Evolutionary conservation across 2,113 vertebrate genomes (phyloP).

Genomic region (Pangasianodon hypophthalmus): DNA sequence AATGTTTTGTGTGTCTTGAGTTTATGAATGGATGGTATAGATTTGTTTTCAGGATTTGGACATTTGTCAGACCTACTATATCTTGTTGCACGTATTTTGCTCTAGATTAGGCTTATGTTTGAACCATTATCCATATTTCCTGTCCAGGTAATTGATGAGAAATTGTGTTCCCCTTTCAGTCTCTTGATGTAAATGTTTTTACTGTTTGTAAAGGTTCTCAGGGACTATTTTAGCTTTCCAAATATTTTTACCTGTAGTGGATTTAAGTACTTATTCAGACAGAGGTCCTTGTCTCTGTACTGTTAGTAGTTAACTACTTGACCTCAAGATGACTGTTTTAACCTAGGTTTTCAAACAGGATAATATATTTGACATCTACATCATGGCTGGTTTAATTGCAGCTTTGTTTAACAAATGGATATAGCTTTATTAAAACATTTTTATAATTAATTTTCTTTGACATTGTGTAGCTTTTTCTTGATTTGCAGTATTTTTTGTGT

Average conservation of each 20-base stretch:
- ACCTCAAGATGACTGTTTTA: background rate
- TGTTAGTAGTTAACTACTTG: background rate
- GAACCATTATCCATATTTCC: background rate
- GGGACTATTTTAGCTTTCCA: constrained; percentile 41
- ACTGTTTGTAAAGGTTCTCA: constrained; percentile 38
- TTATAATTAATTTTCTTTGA: background rate
- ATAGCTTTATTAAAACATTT: background rate
- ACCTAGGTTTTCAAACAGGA: background rate
- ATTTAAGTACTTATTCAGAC: background rate
- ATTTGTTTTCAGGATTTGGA: background rate
- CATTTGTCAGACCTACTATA: background rate
- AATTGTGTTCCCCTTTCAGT: background rate
- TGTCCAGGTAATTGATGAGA: background rate
- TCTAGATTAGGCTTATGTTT: background rate
- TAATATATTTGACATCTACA: background rate
- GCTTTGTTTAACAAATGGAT: background rate
- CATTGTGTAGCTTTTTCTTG: background rate
- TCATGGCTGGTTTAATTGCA: background rate
- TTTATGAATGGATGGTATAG: background rate
- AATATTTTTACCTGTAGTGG: background rate
- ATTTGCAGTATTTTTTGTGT: background rate
- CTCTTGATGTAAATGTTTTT: background rate
- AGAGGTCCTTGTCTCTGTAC: background rate
- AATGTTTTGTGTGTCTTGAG: background rate
- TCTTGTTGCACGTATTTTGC: background rate